These are phyloP conservation scores for Chloroclysta siterata DNA, from an alignment of 2,888 invertebrate genomes.

Conservation along the genomic window DNA sequence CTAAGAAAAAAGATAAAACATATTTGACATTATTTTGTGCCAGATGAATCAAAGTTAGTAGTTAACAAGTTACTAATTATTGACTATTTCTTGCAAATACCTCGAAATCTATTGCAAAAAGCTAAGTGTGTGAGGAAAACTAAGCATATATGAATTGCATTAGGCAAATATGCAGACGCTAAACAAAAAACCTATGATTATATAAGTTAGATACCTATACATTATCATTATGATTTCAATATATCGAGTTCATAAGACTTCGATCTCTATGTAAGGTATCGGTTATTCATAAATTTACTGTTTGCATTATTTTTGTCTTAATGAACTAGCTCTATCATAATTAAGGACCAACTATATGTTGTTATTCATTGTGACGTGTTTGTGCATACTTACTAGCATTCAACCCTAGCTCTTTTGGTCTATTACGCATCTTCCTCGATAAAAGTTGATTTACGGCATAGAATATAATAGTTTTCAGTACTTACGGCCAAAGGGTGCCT, in stretches of 20 bases:
- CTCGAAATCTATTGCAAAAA: conserved; percentile 5
- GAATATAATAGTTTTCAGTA: not conserved
- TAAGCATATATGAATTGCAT: too few species aligned
- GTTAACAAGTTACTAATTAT: not conserved
- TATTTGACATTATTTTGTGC: not conserved
- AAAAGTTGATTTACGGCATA: not conserved
- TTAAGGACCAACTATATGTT: not conserved
- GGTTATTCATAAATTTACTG: not conserved
- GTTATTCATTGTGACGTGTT: not conserved
- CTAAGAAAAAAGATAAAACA: not conserved
- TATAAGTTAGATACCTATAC: too few species aligned
- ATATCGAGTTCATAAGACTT: not conserved
- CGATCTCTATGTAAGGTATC: not conserved
- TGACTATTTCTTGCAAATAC: not conserved
- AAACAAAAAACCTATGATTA: too few species aligned
- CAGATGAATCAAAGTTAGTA: conserved; percentile 1
- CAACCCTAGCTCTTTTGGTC: not conserved
- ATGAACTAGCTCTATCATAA: not conserved
- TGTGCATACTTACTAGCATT: not conserved
- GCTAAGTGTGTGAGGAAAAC: not conserved
- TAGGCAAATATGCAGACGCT: too few species aligned
- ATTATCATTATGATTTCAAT: not conserved
- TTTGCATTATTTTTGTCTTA: not conserved
- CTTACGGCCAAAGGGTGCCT: not conserved
- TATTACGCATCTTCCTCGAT: not conserved